Base-by-base conservation (phyloP, 2,888 invertebrate genomes). In the Chesias legatella region DNA sequence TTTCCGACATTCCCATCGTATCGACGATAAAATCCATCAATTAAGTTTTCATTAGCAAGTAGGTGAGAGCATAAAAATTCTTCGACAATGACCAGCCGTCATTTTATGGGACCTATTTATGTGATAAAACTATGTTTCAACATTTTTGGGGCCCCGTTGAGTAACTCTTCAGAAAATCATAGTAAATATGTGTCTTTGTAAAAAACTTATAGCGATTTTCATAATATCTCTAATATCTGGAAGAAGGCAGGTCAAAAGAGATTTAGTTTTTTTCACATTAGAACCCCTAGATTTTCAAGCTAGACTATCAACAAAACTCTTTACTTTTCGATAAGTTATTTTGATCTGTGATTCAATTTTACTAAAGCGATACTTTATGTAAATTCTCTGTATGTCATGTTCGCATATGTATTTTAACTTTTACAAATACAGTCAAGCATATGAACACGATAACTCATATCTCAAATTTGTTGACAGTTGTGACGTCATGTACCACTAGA, bases 131-230 rank as follows among this genome's bases (percentile, higher is more conserved):
- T 35, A 47, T 57, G 59, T 63, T 63, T 56, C 26, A 44, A 34
- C 54, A 59, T 64, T 56, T 51, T 69, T 77, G 85, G 67, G 83
- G 81, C 81, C 83, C 77, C 66, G 66, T 71, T 73, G 66, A 81
- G 75, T 81, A 79, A 79, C 60, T 67, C 71, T 62, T 66, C 69
- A 74, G 76, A 73, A 76, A 78, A 75, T 65, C 62, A 63, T 65
- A 68, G 60, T 70, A 63, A 64, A 49, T 56, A 53, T 42, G 39
- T 43, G 60, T 52, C 52, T 56, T 43, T 36, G 60, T 50, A 52
- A 50, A 41, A 38, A 61, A 71, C 71, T 66, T 36, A 51, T 36
- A 57, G 61, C 70, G 67, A 48, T 55, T 56, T 22, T n/a, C n/a
- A n/a, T n/a, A n/a, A n/a, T n/a, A n/a, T n/a, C n/a, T n/a, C n/a